phyloP scores from a whole-genome alignment of 2,888 invertebrate genomes.

The Hypsopygia costalis region DNA sequence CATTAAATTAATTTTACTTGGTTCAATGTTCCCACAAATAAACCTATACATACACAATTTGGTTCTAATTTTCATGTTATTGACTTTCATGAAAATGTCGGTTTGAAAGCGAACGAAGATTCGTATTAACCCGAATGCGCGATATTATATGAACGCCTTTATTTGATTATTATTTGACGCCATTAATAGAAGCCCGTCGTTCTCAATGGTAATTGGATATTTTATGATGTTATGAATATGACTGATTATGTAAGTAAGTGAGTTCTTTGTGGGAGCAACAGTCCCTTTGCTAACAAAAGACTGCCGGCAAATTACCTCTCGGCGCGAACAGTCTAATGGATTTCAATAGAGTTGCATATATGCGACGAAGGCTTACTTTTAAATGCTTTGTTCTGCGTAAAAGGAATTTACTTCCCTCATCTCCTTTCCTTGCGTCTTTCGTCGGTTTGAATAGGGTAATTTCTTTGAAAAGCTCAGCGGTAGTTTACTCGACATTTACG shows the following conservation, averaged over 20 bases:
- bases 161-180: constrained; percentile 55
- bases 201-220: constrained; percentile 52
- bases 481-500: constrained; percentile 40
- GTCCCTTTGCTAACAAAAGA: constrained; percentile 65
- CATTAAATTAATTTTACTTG: too few species aligned
- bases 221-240: constrained; percentile 56
- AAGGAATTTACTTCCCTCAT: constrained; percentile 64
- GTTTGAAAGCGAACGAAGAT: constrained; percentile 5
- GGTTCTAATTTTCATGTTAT: background rate
- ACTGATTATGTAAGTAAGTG: constrained; percentile 50
- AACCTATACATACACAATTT: background rate
- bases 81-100: constrained; percentile 6
- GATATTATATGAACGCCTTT: constrained; percentile 12
- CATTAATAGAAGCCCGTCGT: constrained; percentile 39
- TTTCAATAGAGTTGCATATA: constrained; percentile 71
- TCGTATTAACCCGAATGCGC: constrained; percentile 6
- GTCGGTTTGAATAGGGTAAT: constrained; percentile 58
- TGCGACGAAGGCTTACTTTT: constrained; percentile 60
- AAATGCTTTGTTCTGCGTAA: constrained; percentile 68
- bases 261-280: constrained; percentile 50
- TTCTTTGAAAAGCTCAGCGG: constrained; percentile 49
- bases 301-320: constrained; percentile 67
- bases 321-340: constrained; percentile 63
- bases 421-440: constrained; percentile 54
- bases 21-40: background rate